Base-by-base conservation (phyloP, 2,888 invertebrate species). In the Lasioglossum vierecki region DNA sequence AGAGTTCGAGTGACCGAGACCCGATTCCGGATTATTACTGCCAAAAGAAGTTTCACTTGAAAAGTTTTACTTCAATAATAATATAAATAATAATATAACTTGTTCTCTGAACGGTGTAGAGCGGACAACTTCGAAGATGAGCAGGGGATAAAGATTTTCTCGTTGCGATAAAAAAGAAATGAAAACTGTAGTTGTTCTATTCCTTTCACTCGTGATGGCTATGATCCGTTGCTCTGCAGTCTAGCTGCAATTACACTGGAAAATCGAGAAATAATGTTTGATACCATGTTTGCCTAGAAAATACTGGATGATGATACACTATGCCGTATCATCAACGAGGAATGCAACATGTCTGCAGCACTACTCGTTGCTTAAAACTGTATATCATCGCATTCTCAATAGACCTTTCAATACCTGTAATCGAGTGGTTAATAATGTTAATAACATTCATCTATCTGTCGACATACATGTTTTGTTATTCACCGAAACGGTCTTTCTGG, bases 311-410 rank as follows among this genome's bases (percentile, higher is more conserved):
- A 57, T 57, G n/a, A 57, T 57, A 57, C 53, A 9, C n/a, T 57
- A 57, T 57, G n/a, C 22, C n/a, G n/a, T n/a, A n/a, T 22, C 15
- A 57, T 57, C n/a, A 57, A n/a, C 53, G n/a, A n/a, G 53, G n/a
- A 57, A 57, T 57, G 22, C 22, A 57, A 57, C n/a, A 57, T 57
- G n/a, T 57, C n/a, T 57, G 53, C 53, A 57, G n/a, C n/a, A 57
- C 53, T n/a, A n/a, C 53, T 57, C n/a, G n/a, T 57, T n/a, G n/a
- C 53, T n/a, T 57, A 22, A n/a, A 57, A n/a, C 53, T n/a, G 53
- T 57, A 57, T n/a, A 57, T 57, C 53, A n/a, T 57, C 53, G n/a
- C n/a, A 57, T n/a, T 57, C 53, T 57, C 53, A n/a, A 57, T n/a
- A 9, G 53, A 57, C 22, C n/a, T 9, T 57, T 57, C n/a, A n/a